Conservation (phyloP, 2,113 vertebrate genomes). For the Xiphias gladius region DNA sequence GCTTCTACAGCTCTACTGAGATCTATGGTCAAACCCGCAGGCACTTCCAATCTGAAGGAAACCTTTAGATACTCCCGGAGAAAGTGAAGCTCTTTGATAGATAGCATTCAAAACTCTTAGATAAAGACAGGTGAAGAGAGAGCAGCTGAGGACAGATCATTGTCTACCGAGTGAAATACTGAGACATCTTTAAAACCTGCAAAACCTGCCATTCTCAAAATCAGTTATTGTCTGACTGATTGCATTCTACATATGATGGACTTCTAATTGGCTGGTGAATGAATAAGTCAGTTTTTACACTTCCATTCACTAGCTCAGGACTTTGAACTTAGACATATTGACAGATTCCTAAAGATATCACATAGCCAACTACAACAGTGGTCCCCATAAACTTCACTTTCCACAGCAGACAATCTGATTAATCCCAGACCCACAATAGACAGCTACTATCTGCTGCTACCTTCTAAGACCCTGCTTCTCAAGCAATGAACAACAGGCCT, state of each 20-base stretch:
- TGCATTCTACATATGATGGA: conserved; percentile 15
- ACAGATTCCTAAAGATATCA: conserved; percentile 40
- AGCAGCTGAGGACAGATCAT: conserved; percentile 36
- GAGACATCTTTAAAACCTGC: conserved; percentile 5
- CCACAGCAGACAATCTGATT: conserved; percentile 65
- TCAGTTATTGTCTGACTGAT: conserved; percentile 8
- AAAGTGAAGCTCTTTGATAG: conserved; percentile 47
- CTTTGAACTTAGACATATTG: conserved; percentile 41
- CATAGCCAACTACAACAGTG: conserved; percentile 25
- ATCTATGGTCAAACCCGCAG: conserved; percentile 55
- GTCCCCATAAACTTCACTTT: conserved; percentile 45
- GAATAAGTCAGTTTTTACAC: conserved; percentile 3
- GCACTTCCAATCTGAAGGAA: conserved; percentile 49
- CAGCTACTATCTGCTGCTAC: conserved; percentile 58
- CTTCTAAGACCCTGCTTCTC: conserved; percentile 52
- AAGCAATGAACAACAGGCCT: conserved; percentile 52
- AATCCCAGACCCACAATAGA: conserved; percentile 56
- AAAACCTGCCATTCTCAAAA: conserved; percentile 17
- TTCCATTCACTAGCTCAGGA: conserved; percentile 46
- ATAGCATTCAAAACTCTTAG: conserved; percentile 42
- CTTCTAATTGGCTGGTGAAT: conserved; percentile 46
- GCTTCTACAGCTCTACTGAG: conserved; percentile 55
- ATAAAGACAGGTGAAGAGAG: conserved; percentile 42
- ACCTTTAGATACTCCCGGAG: conserved; percentile 50
- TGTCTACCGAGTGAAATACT: conserved; percentile 8